Base-by-base conservation (phyloP, 2,888 invertebrate species). In the Aporophyla lueneburgensis region DNA sequence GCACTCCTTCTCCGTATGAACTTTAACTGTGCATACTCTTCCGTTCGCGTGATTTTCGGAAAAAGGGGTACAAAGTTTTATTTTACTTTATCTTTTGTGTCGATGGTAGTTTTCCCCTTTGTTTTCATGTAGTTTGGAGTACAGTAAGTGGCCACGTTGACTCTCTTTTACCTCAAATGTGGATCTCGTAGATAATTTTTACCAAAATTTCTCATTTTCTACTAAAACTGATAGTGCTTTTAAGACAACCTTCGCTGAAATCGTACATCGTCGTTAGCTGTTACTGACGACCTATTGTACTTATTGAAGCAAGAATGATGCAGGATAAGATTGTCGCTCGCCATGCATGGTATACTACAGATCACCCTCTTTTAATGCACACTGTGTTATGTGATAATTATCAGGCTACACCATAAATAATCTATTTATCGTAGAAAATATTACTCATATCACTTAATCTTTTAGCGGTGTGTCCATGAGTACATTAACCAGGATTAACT, bases 281-380 rank as follows among this genome's bases (percentile, higher is more conserved):
- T 53, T 54, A 73, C 59, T 33, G 71, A 65, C 24, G 21, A 33
- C 65, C 49, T 71, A 68, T 83, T 78, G 53, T 66, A 61, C 21
- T 83, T 61, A 69, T 73, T 81, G 84, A 83, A 72, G 79, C 79
- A 66, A 58, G 53, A 43, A 66, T 62, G 79, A 83, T 83, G 40
- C 27, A 2, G 56, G 79, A 70, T 78, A 56, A 66, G 65, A 78
- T 56, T 33, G 65, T 69, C 51, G 59, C 43, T 69, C 51, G 59
- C 43, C 33, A 72, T 40, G 78, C 72, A 24, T 83, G 69, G 58
- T 6, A 7, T 56, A 62, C 61, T 66, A 49, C 21, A 21, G 19
- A 40, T 4, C 54, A 24, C 43, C 65, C 51, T 70, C 21, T 21
- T 27, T 54, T 27, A 54, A 24, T 59, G 59, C 16, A 43, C 49